Base-by-base conservation (phyloP, 2,797 vertebrate genomes). In the Caiman crocodilus region DNA sequence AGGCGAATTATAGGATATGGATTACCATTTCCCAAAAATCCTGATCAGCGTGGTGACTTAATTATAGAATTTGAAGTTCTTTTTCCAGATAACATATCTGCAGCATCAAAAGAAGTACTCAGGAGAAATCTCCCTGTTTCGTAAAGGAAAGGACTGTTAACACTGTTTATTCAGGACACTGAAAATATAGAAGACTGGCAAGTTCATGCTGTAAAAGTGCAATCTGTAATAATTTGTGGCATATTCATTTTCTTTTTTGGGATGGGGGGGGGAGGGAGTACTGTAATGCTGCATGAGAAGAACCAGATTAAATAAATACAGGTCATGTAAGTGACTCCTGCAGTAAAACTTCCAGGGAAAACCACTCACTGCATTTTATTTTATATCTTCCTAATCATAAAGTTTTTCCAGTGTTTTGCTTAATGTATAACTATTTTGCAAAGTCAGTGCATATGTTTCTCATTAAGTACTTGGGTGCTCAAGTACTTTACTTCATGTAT, bases 31-130 rank as follows among this genome's bases (percentile, higher is more conserved):
- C 99, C 99, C 74, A 99, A 99, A 98, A 99, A 98, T 97, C 99
- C 99, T 0, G 99, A 99, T 90, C 99, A 99, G 95, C 98, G 99
- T 94, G 99, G 99, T 90, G 99, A 99, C 94, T 99, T 99, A 94
- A 98, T 99, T 97, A 99, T 99, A 97, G 99, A 99, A 96, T 99
- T 99, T 97, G 99, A 99, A 50, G 99, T 99, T 84, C 98, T 98
- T 97, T 99, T 99, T 96, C 99, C 99, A 1, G 99, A 99, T 35
- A 98, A 97, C 95, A 98, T 99, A 97, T 98, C 99, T 26, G 97
- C 99, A 91, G 98, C 99, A 35, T 99, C 99, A 95, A 99, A 99
- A 98, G 99, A 99, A 94, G 98, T 99, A 95, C 98, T 99, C 96
- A 99, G 99, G 96, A 98, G 99, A 94, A 99, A 99, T 97, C 98